phyloP scores from a whole-genome alignment of 2,888 invertebrate genomes.

The Chirona hameri region DNA sequence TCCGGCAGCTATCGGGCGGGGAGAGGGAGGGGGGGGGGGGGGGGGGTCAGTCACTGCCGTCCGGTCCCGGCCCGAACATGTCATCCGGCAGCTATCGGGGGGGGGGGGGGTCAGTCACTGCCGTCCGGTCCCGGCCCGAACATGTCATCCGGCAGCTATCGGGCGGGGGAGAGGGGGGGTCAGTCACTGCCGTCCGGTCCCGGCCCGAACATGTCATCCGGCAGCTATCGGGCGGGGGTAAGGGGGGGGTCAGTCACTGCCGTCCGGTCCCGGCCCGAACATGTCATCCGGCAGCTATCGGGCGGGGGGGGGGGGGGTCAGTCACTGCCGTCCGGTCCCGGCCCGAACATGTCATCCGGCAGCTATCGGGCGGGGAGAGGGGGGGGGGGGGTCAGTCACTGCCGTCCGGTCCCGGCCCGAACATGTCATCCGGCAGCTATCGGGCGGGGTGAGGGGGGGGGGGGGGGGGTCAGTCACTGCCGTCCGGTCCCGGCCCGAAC shows the following conservation, averaged over 20 bases:
- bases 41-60: no score
- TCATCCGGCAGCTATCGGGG: constrained; percentile 54
- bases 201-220: constrained; percentile 73
- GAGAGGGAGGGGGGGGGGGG: no score
- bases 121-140: constrained; percentile 82
- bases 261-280: constrained; percentile 78
- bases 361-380: background rate
- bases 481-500: constrained; percentile 78
- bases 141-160: constrained; percentile 60
- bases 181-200: constrained; percentile 82
- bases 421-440: constrained; percentile 64
- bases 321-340: constrained; percentile 81
- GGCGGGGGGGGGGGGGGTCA: no score
- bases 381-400: no score
- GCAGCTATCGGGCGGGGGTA: background rate
- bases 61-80: constrained; percentile 77
- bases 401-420: constrained; percentile 78
- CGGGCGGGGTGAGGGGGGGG: no score
- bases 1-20: no score
- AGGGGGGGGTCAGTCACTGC: no score
- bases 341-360: constrained; percentile 70
- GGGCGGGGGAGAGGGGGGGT: no score
- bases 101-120: no score
- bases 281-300: constrained; percentile 60
- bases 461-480: no score